These are phyloP conservation scores for Vannuccia rotundouncinata DNA, from an alignment of 2,888 invertebrate genomes.

Conservation along the genomic window DNA sequence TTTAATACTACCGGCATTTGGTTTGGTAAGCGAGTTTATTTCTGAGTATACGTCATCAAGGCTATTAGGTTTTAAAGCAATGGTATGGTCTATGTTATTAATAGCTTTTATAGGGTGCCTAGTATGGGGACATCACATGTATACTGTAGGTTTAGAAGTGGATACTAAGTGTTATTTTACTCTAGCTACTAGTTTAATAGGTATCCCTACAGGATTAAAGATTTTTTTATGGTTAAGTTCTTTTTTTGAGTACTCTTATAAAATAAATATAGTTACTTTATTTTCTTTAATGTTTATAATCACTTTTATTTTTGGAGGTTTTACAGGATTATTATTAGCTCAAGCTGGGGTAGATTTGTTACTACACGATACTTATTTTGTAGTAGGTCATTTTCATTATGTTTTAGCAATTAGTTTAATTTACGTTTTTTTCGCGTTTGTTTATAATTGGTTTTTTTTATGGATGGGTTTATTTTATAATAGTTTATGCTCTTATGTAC, in stretches of 20 bases:
- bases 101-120: slow-evolving; percentile 78
- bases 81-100: slow-evolving; percentile 74
- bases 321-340: slow-evolving; percentile 23
- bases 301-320: slow-evolving; percentile 23
- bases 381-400: slow-evolving; percentile 26
- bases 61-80: slow-evolving; percentile 67
- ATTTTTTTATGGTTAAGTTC: slow-evolving; percentile 66
- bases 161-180: slow-evolving; percentile 77
- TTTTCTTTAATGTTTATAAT: not conserved
- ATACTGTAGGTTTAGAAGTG: slow-evolving; percentile 74
- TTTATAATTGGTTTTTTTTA: slow-evolving; percentile 3
- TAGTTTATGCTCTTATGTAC: not conserved
- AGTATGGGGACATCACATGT: slow-evolving; percentile 78
- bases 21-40: slow-evolving; percentile 72
- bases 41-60: slow-evolving; percentile 65
- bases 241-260: not conserved
- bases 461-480: not conserved
- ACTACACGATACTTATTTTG: slow-evolving; percentile 20
- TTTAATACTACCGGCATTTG: slow-evolving; percentile 75
- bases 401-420: not conserved
- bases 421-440: not conserved
- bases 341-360: not conserved
- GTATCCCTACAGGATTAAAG: slow-evolving; percentile 75
- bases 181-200: slow-evolving; percentile 78
- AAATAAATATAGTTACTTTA: not conserved